Evolutionary conservation across 2,888 invertebrate species (phyloP), one percentile per base, ranked within the genome.

Genomic region (Hypercompe scribonia): DNA sequence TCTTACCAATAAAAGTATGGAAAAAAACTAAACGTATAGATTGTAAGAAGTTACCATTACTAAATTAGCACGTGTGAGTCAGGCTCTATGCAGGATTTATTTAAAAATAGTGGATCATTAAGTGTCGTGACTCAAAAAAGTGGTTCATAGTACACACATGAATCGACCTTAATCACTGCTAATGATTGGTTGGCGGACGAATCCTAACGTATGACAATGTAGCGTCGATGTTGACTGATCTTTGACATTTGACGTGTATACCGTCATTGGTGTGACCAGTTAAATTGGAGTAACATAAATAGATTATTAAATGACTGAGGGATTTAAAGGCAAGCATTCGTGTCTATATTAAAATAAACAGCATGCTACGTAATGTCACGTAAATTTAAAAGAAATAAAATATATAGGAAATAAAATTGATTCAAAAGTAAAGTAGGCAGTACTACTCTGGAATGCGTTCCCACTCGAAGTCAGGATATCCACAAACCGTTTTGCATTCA

Each of bases 71-170:
- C 65, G 46, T 61, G 33, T 68, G 65, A 72, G 46, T 72, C 58
- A 70, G 28, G 21, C 34, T 71, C 66, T 65, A 24, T 86, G 84
- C 86, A 90, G 89, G 87, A 90, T 90, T 89, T 87, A 88, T 87
- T 89, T 87, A 83, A 88, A 92, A 91, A 91, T 90, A 87, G 92
- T 89, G 83, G 89, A 89, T 92, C 92, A 90, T 92, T 92, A 93
- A 88, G 85, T 81, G 88, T 90, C 91, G 91, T 92, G 90, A 93
- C 90, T 86, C 72, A 73, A 77, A 81, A 81, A 84, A 87, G 67
- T 86, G 73, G 73, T 75, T 68, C 75, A 70, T 67, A 73, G 75
- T 78, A 81, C 34, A 64, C 84, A 82, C 75, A 86, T 90, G 90
- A 90, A 90, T 88, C 84, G 88, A 80, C 78, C 84, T 79, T 89